Evolutionary conservation across 2,113 vertebrate species (phyloP).

Genomic region (Lycocorax pyrrhopterus): DNA sequence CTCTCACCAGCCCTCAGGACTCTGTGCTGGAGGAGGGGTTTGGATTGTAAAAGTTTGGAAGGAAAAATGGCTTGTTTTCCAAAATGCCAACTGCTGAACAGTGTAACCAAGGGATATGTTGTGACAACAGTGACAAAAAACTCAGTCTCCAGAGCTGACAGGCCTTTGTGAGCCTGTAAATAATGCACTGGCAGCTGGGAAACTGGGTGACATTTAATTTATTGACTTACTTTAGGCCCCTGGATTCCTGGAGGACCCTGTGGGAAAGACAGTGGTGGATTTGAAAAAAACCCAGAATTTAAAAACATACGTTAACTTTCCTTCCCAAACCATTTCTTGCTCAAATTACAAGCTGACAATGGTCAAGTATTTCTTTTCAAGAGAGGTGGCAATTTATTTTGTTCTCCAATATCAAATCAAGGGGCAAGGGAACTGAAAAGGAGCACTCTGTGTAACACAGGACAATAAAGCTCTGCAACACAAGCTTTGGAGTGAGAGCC

Average conservation of each 20-base stretch:
- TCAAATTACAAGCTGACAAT: neutral
- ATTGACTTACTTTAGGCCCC: constrained; percentile 85
- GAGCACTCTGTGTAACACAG: neutral
- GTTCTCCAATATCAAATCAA: neutral
- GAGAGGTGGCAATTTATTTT: neutral
- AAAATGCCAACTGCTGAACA: neutral
- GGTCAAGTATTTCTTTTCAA: neutral
- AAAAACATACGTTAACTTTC: neutral
- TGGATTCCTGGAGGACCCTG: constrained; percentile 90
- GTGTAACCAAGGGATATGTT: neutral
- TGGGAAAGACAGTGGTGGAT: constrained; percentile 23
- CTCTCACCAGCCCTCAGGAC: neutral
- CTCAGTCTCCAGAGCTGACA: constrained; percentile 6
- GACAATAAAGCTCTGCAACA: neutral
- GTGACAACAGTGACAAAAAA: neutral
- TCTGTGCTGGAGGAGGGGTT: neutral
- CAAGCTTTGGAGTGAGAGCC: neutral
- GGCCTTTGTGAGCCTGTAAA: constrained; percentile 28
- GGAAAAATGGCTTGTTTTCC: neutral
- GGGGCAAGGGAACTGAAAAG: neutral
- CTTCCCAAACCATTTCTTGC: neutral
- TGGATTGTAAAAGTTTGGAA: neutral
- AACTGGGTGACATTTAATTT: neutral
- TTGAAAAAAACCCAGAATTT: neutral
- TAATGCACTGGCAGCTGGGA: constrained; percentile 1